phyloP scores from a whole-genome alignment of 2,797 vertebrate genomes.

The Helostoma temminkii region DNA sequence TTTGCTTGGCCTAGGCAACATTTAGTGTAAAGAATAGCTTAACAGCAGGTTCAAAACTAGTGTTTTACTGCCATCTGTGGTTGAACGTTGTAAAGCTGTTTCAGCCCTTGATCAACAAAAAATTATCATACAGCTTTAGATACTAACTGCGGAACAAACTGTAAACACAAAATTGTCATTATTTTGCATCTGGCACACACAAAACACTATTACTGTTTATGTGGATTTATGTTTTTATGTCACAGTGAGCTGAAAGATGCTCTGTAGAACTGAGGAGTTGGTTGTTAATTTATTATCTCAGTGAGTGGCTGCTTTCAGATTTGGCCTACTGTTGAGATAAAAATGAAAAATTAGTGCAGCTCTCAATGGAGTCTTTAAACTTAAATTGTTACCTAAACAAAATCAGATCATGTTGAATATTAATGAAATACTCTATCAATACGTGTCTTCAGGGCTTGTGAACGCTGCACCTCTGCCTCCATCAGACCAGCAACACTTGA shows the following conservation, averaged over 20 bases:
- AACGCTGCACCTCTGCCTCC: slow-evolving; percentile 13
- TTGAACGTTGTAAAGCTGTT: background rate
- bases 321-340: background rate
- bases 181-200: background rate
- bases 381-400: background rate
- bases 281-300: background rate
- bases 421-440: slow-evolving; percentile 2
- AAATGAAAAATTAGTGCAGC: background rate
- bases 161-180: background rate
- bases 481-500: slow-evolving; percentile 45
- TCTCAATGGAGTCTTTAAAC: background rate
- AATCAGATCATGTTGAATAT: background rate
- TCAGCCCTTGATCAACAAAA: background rate
- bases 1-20: too few species aligned
- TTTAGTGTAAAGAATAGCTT: too few species aligned
- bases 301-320: background rate
- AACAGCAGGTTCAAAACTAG: background rate
- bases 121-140: too few species aligned
- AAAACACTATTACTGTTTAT: too few species aligned
- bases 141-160: background rate
- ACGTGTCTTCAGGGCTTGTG: slow-evolving; percentile 58
- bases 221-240: too few species aligned
- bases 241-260: background rate
- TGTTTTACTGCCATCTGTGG: background rate
- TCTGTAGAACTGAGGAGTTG: background rate